phyloP scores from a whole-genome alignment of 2,113 vertebrate species.

The Theristicus caerulescens region DNA sequence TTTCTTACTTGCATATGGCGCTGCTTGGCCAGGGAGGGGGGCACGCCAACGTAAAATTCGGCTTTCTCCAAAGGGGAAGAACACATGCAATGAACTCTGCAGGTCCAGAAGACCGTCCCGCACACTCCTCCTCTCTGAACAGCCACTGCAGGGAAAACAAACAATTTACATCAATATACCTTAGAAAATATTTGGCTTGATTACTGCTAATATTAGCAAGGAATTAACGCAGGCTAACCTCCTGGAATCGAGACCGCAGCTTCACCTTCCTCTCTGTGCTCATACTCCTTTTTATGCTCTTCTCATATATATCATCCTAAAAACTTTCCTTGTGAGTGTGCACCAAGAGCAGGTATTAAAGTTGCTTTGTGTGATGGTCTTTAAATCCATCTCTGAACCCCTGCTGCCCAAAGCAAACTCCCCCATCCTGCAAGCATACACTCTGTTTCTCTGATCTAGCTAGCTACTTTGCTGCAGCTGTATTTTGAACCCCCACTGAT shows the following conservation, averaged over 20 bases:
- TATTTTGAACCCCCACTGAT: background rate
- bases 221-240: background rate
- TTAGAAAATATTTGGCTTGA: background rate
- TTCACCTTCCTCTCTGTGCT: background rate
- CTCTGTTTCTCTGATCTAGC: too few species aligned
- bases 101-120: background rate
- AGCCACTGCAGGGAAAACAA: background rate
- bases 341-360: background rate
- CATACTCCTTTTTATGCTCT: background rate
- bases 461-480: background rate
- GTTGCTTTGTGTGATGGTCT: background rate
- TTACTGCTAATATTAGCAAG: background rate
- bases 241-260: rapidly evolving
- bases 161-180: background rate
- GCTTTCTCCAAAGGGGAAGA: background rate
- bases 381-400: background rate
- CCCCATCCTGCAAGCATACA: background rate
- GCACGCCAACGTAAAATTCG: rapidly evolving
- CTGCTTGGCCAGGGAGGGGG: background rate
- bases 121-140: background rate
- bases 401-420: background rate
- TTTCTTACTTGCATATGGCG: background rate
- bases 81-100: background rate
- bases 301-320: background rate
- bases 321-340: background rate